Percentiles rank a stretch among this genome's conserved stretches.
Evolutionary conservation across 2,888 invertebrate genomes (phyloP).

Genomic region (Acanthosepion pharaonis): DNA sequence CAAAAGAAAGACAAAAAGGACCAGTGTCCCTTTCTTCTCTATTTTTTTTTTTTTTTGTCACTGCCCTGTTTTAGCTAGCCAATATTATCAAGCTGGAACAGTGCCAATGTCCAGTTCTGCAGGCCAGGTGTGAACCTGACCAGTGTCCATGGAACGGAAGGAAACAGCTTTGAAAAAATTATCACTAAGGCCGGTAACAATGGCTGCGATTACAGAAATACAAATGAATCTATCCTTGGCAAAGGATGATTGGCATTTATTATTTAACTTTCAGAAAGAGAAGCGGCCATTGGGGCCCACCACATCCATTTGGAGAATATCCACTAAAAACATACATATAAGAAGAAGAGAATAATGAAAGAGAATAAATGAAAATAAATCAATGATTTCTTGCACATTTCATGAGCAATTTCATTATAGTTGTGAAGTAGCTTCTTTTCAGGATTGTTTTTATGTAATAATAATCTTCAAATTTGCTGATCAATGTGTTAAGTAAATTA

Average conservation of each 20-base stretch:
- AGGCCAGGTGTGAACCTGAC: not conserved
- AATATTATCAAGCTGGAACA: not conserved
- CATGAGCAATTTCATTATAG: not conserved
- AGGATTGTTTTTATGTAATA: not conserved
- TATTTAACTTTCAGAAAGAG: not conserved
- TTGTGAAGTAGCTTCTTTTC: not conserved
- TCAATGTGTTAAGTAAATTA: not conserved
- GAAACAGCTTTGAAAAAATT: not conserved
- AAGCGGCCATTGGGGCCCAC: not conserved
- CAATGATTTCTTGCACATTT: not conserved
- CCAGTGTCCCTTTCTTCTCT: not conserved
- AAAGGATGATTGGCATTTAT: not conserved
- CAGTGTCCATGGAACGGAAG: not conserved
- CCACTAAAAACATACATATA: not conserved
- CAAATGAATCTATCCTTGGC: not conserved
- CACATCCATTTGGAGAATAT: not conserved
- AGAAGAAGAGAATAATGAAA: not conserved
- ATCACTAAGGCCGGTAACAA: not conserved
- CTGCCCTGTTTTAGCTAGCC: not conserved
- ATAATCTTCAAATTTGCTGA: not conserved
- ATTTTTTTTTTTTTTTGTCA: not conserved
- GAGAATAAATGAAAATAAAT: not conserved
- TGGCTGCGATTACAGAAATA: conserved; percentile 10
- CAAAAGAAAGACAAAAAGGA: not conserved
- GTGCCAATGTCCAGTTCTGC: not conserved